Conservation (phyloP, 92 coral and sea anemone species). For the Ricordea florida region DNA sequence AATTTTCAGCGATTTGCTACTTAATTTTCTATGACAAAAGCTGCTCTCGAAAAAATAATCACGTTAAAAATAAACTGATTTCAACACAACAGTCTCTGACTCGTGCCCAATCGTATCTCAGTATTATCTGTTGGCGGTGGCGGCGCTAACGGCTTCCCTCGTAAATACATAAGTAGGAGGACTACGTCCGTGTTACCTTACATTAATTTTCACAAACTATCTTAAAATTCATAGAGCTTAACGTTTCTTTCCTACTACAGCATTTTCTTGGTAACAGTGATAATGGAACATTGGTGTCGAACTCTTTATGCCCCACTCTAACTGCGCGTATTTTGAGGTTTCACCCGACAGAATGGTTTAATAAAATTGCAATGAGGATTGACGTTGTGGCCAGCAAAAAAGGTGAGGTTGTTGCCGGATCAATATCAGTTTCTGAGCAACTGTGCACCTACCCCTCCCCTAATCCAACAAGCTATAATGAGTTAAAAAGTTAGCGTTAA, state of each 20-base stretch:
- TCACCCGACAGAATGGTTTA: constrained; percentile 51
- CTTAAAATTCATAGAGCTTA: not conserved
- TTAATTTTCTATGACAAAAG: no score
- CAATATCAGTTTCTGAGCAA: not conserved
- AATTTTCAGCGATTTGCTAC: no score
- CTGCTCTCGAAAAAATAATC: no score
- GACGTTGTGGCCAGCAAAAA: constrained; percentile 40
- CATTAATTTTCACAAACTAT: not conserved
- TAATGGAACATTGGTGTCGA: constrained; percentile 35
- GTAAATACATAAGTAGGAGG: no score
- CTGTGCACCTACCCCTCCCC: no score
- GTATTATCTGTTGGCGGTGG: no score
- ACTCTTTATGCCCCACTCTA: constrained; percentile 29
- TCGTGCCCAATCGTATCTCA: no score
- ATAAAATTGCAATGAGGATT: constrained; percentile 52
- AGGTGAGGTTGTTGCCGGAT: constrained; percentile 6
- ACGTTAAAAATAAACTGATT: no score
- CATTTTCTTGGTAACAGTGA: constrained; percentile 33
- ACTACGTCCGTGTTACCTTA: not conserved
- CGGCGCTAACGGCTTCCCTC: no score
- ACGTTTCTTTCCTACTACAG: not conserved
- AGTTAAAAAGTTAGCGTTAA: no score
- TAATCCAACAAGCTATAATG: no score
- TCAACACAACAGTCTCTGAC: no score
- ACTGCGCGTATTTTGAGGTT: constrained; percentile 65